Conservation (phyloP, 2,888 invertebrate genomes). For the Nematopogon swammerdamellus region DNA sequence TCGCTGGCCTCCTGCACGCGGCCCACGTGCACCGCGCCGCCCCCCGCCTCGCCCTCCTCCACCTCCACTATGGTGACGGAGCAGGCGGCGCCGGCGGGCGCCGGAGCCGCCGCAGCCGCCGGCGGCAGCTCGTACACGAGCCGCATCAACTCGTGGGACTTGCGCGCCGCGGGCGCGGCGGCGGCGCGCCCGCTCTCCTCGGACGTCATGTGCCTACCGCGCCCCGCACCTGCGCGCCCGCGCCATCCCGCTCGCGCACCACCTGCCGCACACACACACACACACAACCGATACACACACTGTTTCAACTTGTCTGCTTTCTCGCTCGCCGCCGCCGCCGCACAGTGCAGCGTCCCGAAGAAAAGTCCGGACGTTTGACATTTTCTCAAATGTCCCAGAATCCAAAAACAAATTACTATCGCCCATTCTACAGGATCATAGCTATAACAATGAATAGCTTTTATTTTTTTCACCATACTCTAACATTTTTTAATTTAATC, state of each 20-base stretch:
- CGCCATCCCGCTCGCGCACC: background rate
- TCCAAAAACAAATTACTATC: too few species aligned
- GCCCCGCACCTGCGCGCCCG: background rate
- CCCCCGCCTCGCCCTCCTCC: conserved; percentile 39
- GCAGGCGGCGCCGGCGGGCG: conserved; percentile 37
- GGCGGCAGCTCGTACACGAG: conserved; percentile 48
- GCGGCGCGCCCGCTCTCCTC: background rate
- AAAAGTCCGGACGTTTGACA: too few species aligned
- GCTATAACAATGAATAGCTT: too few species aligned
- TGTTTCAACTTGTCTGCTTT: too few species aligned
- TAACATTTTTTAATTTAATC: too few species aligned
- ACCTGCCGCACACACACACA: background rate
- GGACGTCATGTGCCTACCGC: background rate
- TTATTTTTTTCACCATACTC: too few species aligned
- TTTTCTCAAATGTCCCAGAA: too few species aligned
- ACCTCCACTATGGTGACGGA: conserved; percentile 35
- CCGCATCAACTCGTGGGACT: conserved; percentile 38
- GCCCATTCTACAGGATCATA: too few species aligned
- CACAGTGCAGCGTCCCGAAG: too few species aligned
- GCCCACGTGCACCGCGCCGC: conserved; percentile 50
- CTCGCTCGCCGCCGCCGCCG: too few species aligned
- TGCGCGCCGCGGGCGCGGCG: background rate
- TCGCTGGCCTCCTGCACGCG: conserved; percentile 58
- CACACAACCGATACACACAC: too few species aligned
- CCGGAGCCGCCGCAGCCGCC: conserved; percentile 27